phyloP scores from a whole-genome alignment of 2,113 vertebrate species.

The Melanerpes aurifrons region DNA sequence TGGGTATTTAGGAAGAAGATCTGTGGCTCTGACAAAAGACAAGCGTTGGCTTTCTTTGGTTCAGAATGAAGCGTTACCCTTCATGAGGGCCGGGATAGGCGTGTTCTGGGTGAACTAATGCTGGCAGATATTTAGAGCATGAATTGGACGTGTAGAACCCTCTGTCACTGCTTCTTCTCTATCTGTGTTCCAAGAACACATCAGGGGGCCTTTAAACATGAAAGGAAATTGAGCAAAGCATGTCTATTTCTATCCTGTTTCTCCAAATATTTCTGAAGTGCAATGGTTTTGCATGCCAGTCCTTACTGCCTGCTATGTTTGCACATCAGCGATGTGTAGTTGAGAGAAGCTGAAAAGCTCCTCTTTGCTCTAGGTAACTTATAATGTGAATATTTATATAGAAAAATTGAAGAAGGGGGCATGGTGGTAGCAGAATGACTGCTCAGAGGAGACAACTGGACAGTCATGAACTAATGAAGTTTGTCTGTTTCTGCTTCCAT shows the following conservation, averaged over 20 bases:
- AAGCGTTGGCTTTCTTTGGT: background rate
- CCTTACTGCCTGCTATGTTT: background rate
- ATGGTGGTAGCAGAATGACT: background rate
- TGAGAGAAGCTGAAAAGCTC: background rate
- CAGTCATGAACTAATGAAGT: background rate
- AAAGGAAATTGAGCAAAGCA: background rate
- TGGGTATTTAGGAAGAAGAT: background rate
- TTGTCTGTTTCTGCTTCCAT: slow-evolving; percentile 35
- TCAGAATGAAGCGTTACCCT: background rate
- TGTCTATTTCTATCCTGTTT: background rate
- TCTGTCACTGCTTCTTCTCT: background rate
- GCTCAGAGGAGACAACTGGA: slow-evolving; percentile 11
- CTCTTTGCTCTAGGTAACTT: background rate
- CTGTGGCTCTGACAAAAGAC: background rate
- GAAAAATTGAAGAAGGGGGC: background rate
- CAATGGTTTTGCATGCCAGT: background rate
- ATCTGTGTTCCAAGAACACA: background rate
- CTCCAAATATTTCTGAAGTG: background rate
- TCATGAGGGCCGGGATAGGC: background rate
- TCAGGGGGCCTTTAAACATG: background rate
- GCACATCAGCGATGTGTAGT: background rate
- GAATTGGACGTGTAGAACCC: background rate
- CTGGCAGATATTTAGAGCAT: background rate
- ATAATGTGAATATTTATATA: background rate
- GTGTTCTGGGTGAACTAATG: rapidly evolving